Evolutionary conservation across 2,113 vertebrate genomes (phyloP).

Genomic region (Brienomyrus brachyistius): DNA sequence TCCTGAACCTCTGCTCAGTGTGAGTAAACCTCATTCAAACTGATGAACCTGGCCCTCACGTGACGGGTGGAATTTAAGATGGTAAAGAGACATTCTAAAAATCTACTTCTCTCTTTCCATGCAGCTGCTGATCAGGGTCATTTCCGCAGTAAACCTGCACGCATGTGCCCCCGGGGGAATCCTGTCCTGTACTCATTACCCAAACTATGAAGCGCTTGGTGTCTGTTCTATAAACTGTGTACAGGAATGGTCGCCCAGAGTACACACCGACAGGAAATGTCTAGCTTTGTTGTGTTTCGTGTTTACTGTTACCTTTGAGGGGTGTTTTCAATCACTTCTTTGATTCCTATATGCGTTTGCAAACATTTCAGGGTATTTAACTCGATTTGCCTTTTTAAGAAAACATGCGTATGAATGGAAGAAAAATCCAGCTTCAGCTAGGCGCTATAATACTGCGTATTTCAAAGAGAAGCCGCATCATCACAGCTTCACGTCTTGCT

Average conservation of each 20-base stretch:
- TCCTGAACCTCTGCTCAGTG: background rate
- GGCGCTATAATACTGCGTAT: background rate
- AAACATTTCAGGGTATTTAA: background rate
- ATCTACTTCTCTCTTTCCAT: background rate
- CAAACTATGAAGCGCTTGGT: constrained; percentile 38
- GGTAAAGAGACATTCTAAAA: no score
- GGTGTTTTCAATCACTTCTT: background rate
- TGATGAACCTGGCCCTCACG: no score
- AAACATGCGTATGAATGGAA: background rate
- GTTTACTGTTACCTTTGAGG: constrained; percentile 25
- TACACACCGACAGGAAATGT: constrained; percentile 40
- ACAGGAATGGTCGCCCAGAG: constrained; percentile 21
- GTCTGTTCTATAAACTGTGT: constrained; percentile 35
- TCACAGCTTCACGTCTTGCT: background rate
- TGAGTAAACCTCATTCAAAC: background rate
- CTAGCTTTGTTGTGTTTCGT: constrained; percentile 41
- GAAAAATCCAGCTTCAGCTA: background rate
- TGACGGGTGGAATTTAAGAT: no score
- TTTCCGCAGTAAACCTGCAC: background rate
- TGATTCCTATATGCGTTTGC: no score
- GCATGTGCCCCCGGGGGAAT: background rate
- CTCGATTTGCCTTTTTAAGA: background rate
- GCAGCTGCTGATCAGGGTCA: background rate
- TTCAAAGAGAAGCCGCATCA: background rate
- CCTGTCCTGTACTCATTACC: constrained; percentile 4